These are phyloP conservation scores for Hypanus sabinus DNA, from an alignment of 2,113 vertebrate species.

Conservation along the genomic window DNA sequence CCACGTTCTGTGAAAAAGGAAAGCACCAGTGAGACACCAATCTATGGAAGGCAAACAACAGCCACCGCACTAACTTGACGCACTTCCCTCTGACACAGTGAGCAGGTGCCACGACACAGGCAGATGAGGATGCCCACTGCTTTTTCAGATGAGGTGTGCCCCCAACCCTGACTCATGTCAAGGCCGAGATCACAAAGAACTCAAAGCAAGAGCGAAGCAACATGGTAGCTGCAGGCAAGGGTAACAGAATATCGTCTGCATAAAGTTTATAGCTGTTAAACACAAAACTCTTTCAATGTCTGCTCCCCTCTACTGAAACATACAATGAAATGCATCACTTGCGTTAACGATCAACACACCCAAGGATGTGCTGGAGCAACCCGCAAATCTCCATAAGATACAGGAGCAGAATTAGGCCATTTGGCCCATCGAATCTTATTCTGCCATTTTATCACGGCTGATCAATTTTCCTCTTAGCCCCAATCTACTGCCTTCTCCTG, in stretches of 20 bases:
- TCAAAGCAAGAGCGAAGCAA: background rate
- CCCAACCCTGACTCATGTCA: background rate
- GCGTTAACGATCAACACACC: too few relatives aligned
- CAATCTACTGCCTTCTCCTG: too few relatives aligned
- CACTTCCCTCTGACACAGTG: background rate
- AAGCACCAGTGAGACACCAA: background rate
- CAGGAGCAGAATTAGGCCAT: too few relatives aligned
- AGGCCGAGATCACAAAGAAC: background rate
- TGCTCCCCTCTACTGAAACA: background rate
- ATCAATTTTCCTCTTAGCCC: too few relatives aligned
- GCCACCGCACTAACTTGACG: background rate
- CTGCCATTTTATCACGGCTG: too few relatives aligned
- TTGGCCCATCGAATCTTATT: too few relatives aligned
- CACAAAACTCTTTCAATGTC: background rate
- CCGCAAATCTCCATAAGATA: too few relatives aligned
- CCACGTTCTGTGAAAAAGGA: slow-evolving; percentile 75
- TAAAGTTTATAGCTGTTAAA: background rate
- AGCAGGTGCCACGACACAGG: background rate
- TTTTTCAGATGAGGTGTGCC: background rate
- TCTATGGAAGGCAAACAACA: background rate
- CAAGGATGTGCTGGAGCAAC: too few relatives aligned
- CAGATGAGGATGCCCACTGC: background rate
- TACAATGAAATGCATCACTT: too few relatives aligned
- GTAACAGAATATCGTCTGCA: background rate
- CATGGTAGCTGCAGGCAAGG: background rate